Percentiles rank a stretch among this genome's conserved stretches.
phyloP scores from a whole-genome alignment of 2,888 invertebrate species.

The Mongoloraphidia duomilia region DNA sequence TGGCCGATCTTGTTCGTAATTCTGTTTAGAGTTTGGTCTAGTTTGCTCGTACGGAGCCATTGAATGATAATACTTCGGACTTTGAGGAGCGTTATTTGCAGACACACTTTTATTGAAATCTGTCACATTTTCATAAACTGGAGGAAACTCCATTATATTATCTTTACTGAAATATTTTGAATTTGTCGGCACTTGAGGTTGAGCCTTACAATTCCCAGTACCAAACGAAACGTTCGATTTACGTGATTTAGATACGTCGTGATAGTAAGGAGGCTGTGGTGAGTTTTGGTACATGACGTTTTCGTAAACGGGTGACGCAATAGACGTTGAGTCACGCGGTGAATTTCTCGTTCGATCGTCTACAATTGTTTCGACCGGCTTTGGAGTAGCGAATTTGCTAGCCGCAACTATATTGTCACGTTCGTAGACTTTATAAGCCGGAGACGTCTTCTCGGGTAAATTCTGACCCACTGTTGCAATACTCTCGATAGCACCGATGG shows the following conservation, averaged over 20 bases:
- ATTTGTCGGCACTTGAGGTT: conserved; percentile 63
- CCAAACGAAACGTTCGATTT: conserved; percentile 17
- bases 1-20: no score
- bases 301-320: conserved; percentile 53
- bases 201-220: conserved; percentile 55
- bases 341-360: conserved; percentile 15
- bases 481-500: conserved; percentile 50
- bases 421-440: conserved; percentile 46
- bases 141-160: conserved; percentile 31
- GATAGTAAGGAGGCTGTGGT: conserved; percentile 46
- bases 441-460: conserved; percentile 17
- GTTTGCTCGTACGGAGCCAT: conserved; percentile 37
- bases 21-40: no score
- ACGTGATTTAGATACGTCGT: conserved; percentile 27
- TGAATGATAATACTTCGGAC: conserved; percentile 37
- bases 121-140: conserved; percentile 35
- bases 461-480: conserved; percentile 36
- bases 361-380: conserved; percentile 50
- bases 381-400: conserved; percentile 64
- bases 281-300: conserved; percentile 47
- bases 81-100: no score
- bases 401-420: conserved; percentile 61
- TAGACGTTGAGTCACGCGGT: conserved; percentile 16
- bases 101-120: conserved; percentile 15
- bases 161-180: conserved; percentile 24